These are phyloP conservation scores for Myiotriccus ornatus DNA, from an alignment of 2,797 vertebrate genomes.

Conservation along the genomic window DNA sequence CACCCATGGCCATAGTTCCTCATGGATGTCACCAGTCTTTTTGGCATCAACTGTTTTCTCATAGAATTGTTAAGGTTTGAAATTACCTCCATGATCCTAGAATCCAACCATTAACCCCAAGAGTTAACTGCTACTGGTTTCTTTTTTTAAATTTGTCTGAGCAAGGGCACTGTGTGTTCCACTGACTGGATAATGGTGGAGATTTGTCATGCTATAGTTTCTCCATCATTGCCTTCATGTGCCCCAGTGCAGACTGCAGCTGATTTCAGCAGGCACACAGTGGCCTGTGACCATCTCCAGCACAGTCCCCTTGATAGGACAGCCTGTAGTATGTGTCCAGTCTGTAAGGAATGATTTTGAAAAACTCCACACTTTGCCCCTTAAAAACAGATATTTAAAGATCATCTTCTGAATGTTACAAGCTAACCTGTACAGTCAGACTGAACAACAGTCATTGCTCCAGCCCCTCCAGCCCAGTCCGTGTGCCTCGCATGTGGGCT, in stretches of 20 bases:
- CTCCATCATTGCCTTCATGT: background rate
- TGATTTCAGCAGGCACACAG: background rate
- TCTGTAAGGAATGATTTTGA: background rate
- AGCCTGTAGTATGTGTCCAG: background rate
- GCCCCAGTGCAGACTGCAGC: background rate
- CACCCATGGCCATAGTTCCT: background rate
- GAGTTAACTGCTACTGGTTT: accelerated
- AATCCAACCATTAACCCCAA: background rate
- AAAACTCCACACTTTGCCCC: accelerated
- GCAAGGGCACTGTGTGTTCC: background rate
- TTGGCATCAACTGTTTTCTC: background rate
- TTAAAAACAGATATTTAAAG: background rate
- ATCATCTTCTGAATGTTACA: background rate
- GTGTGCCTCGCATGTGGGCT: accelerated
- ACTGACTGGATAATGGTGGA: background rate
- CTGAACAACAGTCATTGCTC: background rate
- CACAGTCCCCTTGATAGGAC: background rate
- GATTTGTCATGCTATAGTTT: accelerated
- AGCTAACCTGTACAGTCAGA: background rate
- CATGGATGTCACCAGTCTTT: background rate
- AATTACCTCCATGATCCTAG: background rate
- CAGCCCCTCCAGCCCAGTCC: background rate
- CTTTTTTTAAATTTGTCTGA: background rate
- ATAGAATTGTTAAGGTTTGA: background rate
- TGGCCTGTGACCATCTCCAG: background rate